A percentile compares a stretch with the other conserved stretches of the same genome.
Evolutionary conservation across 2,888 invertebrate species (phyloP).

Genomic region (Sympetrum striolatum): DNA sequence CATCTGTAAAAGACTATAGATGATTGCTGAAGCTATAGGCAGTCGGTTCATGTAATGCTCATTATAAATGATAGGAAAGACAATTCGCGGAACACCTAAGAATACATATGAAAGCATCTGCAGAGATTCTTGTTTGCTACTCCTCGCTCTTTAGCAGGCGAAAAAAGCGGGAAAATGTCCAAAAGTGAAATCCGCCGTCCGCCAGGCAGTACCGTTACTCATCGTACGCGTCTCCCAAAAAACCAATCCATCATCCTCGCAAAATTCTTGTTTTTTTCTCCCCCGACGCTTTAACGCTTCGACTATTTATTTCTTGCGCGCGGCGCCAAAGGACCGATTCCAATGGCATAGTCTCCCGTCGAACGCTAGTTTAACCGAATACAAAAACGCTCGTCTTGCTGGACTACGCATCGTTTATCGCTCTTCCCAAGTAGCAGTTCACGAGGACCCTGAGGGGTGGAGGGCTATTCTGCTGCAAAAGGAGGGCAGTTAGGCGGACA

Average conservation of each 20-base stretch:
- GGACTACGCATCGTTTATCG: conserved; percentile 18
- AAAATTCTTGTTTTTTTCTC: not conserved
- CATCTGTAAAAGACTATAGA: too few relatives aligned
- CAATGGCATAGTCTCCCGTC: not conserved
- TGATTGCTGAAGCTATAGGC: too few relatives aligned
- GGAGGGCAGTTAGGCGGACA: conserved; percentile 33
- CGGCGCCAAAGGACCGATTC: not conserved
- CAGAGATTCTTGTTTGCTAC: too few relatives aligned
- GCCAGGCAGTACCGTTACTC: not conserved
- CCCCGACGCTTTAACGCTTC: conserved; percentile 1
- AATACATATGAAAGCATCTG: too few relatives aligned
- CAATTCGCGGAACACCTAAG: too few relatives aligned
- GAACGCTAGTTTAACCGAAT: not conserved
- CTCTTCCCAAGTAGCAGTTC: not conserved
- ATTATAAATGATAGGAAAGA: too few relatives aligned
- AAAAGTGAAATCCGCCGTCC: not conserved
- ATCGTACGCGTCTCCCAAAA: not conserved
- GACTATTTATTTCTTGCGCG: conserved; percentile 3
- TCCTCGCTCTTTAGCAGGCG: not conserved
- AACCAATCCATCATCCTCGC: conserved; percentile 29
- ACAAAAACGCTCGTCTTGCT: not conserved
- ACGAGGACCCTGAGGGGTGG: not conserved
- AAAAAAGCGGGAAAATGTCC: not conserved
- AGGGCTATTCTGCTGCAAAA: not conserved
- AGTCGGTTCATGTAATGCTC: too few relatives aligned